Evolutionary conservation across 2,797 vertebrate genomes (phyloP), one percentile per base, ranked within the genome.

Genomic region (Mormyrops boulengeri): DNA sequence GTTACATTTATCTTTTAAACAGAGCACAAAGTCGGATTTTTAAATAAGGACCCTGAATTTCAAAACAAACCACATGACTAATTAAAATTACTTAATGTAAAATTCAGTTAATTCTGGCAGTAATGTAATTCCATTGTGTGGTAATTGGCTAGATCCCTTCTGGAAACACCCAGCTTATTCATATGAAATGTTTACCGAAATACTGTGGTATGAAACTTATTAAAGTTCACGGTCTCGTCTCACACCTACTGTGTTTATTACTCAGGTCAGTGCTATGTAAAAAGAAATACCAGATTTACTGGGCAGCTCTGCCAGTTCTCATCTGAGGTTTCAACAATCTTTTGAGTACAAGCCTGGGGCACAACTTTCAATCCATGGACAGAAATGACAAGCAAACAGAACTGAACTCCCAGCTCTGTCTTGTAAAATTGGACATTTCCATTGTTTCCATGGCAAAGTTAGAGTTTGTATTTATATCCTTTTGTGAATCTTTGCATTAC

Each of bases 151-250:
- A n/a, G 77, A 82, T 82, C 41, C 5, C 41, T 82, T 44, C 19
- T 44, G 77, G 77, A 82, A 82, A 82, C 69, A 38, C 69, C 38
- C 77, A 44, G 77, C 41, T 82, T 82, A 73, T 85, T 85, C 80
- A 44, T 85, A 50, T 85, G 47, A 34, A 85, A 85, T 50, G 50
- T 85, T 50, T 85, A 85, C 47, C 9, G n/a, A 85, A 85, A 85
- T 85, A 85, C 84, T 50, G 47, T 85, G 22, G 50, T 85, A 50
- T 50, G 77, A 47, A 47, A n/a, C 77, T 47, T 82, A 47, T 47
- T 82, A 82, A 82, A 22, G 38, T 82, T 82, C 77, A 44, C 38
- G 19, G 41, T n/a, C 77, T 47, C 19, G 19, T 47, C 38, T 82
- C 77, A 82, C 41, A 41, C 41, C 77, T 82, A 82, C 38, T 44